Evolutionary conservation across 1,140 invertebrate genomes (phyloP).

Genomic region (Drosophila asahinai): DNA sequence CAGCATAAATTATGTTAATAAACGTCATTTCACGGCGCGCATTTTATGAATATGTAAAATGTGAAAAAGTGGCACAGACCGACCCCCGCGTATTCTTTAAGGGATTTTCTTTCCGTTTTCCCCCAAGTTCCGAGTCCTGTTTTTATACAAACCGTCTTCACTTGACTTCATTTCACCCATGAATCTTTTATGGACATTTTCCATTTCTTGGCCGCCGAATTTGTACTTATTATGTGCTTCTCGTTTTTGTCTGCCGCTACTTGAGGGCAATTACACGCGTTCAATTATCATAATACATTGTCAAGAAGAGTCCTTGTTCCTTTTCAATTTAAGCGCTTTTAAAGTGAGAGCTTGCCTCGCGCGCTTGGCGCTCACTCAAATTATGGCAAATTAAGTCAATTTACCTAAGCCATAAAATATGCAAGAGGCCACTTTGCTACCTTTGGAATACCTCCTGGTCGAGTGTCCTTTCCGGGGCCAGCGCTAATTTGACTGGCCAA

Average conservation of each 20-base stretch:
- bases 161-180: slow-evolving; percentile 64
- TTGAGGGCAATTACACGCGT: slow-evolving; percentile 83
- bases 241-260: slow-evolving; percentile 49
- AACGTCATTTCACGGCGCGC: slow-evolving; percentile 73
- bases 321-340: slow-evolving; percentile 75
- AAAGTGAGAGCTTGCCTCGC: slow-evolving; percentile 51
- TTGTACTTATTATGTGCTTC: slow-evolving; percentile 42
- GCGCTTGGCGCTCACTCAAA: slow-evolving; percentile 50
- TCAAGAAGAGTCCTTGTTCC: slow-evolving; percentile 64
- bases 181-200: slow-evolving; percentile 74
- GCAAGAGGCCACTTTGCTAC: slow-evolving; percentile 60
- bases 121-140: slow-evolving; percentile 35
- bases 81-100: slow-evolving; percentile 1
- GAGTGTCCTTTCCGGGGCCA: slow-evolving; percentile 47
- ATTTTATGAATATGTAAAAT: slow-evolving; percentile 82
- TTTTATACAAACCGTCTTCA: slow-evolving; percentile 73
- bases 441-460: too few relatives aligned
- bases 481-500: slow-evolving; percentile 74
- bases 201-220: slow-evolving; percentile 26
- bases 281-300: slow-evolving; percentile 85
- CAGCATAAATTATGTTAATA: slow-evolving; percentile 85
- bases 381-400: slow-evolving; percentile 81
- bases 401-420: slow-evolving; percentile 80
- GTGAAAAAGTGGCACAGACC: slow-evolving; percentile 23
- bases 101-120: slow-evolving; percentile 2